phyloP scores from a whole-genome alignment of 2,888 invertebrate genomes.

The Parnassius orleans region DNA sequence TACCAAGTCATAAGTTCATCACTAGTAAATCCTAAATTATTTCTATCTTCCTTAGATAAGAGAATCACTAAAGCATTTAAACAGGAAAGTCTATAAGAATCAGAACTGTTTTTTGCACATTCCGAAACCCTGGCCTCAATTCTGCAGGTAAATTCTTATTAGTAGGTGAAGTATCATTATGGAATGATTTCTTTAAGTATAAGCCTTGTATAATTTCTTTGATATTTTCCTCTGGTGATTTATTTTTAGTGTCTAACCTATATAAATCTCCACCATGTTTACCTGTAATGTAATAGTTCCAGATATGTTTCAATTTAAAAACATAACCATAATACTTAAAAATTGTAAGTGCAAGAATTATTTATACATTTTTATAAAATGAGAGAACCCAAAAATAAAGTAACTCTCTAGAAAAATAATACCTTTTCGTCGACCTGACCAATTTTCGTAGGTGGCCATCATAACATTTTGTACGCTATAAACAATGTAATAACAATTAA shows the following conservation, averaged over 20 bases:
- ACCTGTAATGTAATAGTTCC: constrained; percentile 55
- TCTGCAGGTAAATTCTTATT: constrained; percentile 58
- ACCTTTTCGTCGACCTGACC: constrained; percentile 76
- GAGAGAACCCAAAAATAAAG: constrained; percentile 4
- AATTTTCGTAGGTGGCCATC: constrained; percentile 75
- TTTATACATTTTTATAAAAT: neutral
- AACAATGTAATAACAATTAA: neutral
- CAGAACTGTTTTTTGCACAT: constrained; percentile 84
- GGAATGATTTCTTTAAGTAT: constrained; percentile 68
- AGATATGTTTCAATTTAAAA: constrained; percentile 9
- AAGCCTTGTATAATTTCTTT: constrained; percentile 83
- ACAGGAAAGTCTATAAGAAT: constrained; percentile 90
- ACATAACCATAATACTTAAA: neutral
- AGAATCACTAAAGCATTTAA: constrained; percentile 94
- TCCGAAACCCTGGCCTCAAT: constrained; percentile 80
- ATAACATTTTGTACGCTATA: constrained; percentile 55
- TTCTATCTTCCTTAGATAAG: constrained; percentile 83
- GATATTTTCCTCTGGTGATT: constrained; percentile 82
- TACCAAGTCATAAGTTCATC: constrained; percentile 86
- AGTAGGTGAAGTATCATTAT: constrained; percentile 67
- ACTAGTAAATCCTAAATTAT: constrained; percentile 85
- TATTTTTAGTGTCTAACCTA: constrained; percentile 81
- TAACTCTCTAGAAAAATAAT: constrained; percentile 41
- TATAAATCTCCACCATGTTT: constrained; percentile 83
- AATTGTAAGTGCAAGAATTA: neutral